Base-by-base conservation (phyloP, 2,888 invertebrate species). In the Tetramorium bicarinatum region DNA sequence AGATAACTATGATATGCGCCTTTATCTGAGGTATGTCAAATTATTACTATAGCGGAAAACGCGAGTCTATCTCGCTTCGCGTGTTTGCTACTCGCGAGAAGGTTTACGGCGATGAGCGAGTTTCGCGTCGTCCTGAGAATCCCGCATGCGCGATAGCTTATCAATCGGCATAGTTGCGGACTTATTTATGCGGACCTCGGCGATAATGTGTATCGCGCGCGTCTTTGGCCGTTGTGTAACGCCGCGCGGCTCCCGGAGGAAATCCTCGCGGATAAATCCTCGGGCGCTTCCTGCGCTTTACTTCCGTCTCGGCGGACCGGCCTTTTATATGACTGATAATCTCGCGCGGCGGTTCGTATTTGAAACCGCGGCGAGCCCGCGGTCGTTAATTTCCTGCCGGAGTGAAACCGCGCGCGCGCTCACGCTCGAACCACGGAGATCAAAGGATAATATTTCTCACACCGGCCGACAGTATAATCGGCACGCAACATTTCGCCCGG, bases 401-500 rank as follows among this genome's bases (percentile, higher is more conserved):
- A 92, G 91, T 92, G 92, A 92, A 93, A 93, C 92, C 90, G 87
- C 81, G 81, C 66, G 76, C 62, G 29, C 29, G 29, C 83, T 77
- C 66, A 72, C 62, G 81, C 56, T 59, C 83, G 85, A 83, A 83
- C 59, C 85, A 71, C 89, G 84, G 84, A 93, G 93, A 93, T 93
- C 92, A 92, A 93, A 93, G 93, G 92, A 93, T 93, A 93, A 93
- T 93, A 93, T 92, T 93, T 93, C 92, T 93, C 92, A 91, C 92
- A 92, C 91, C 87, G 92, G 86, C 86, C 90, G 89, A 91, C 91
- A 88, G 91, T 89, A 90, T 93, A 92, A 93, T 92, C 92, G 92
- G 90, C 91, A 92, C 91, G 91, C 93, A 92, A 93, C 89, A 87
- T 86, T 91, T 88, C 83, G 83, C 82, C 74, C 21, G 64, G 74